A percentile compares a stretch with the other conserved stretches of the same genome.
These are phyloP conservation scores for Dasyornis broadbenti DNA, from an alignment of 2,113 vertebrate genomes.

Conservation along the genomic window DNA sequence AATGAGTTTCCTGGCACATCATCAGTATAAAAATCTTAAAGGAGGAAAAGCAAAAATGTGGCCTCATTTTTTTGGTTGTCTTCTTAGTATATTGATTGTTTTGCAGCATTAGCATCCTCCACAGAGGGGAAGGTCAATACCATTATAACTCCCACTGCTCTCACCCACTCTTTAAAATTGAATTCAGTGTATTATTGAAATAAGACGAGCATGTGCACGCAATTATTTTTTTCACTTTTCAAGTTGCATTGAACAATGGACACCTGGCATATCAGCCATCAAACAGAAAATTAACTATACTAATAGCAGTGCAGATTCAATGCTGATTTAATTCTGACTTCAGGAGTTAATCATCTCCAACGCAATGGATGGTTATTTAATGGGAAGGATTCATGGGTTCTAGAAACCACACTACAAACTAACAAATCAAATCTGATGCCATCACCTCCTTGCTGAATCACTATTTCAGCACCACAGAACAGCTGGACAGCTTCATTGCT, in stretches of 20 bases:
- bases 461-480: not conserved
- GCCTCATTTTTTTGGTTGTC: constrained; percentile 42
- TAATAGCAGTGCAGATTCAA: constrained; percentile 2
- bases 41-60: constrained; percentile 26
- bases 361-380: constrained; percentile 55
- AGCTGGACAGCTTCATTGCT: not conserved
- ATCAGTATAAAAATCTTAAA: constrained; percentile 23
- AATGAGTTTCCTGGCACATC: constrained; percentile 22
- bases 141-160: constrained; percentile 26
- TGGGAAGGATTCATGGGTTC: constrained; percentile 41
- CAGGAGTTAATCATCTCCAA: constrained; percentile 53
- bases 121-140: constrained; percentile 45
- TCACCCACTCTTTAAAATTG: constrained; percentile 44
- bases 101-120: constrained; percentile 50
- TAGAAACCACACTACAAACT: constrained; percentile 45
- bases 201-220: not conserved
- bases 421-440: constrained; percentile 28
- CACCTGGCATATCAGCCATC: constrained; percentile 31
- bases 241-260: constrained; percentile 17
- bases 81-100: constrained; percentile 39
- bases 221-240: constrained; percentile 20
- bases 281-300: constrained; percentile 21
- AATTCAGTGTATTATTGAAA: not conserved
- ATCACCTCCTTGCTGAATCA: constrained; percentile 17
- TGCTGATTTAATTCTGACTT: constrained; percentile 55